Base-by-base conservation (phyloP, 2,797 vertebrate species). In the Manis crassicaudata region DNA sequence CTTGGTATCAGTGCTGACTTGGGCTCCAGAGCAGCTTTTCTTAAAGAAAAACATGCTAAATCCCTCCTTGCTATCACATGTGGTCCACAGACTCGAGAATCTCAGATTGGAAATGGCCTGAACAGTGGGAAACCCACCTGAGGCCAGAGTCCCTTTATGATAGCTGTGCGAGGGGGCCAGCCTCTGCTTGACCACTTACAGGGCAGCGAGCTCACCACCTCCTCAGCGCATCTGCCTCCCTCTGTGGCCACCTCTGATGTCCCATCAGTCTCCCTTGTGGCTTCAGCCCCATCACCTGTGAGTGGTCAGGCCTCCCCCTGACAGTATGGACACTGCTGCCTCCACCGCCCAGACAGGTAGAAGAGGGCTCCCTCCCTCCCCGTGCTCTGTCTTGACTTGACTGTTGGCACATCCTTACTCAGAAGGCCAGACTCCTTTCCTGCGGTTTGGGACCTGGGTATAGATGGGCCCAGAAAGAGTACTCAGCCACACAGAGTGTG, bases 161-260 rank as follows among this genome's bases (percentile, higher is more conserved):
- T 56, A 85, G 37, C 40, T 11, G 23, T 63, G 9, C 0, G 0
- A 27, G 87, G 14, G 23, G 52, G 54, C 35, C 1, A 1, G 50
- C 73, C 82, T 76, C 80, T 32, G 72, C 70, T 27, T 54, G 52
- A 14, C 67, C 63, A 43, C 86, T 16, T 85, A 46, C 29, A 21
- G 67, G 50, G 50, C 0, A 1, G 83, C 2, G 56, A 65, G 16
- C 86, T 90, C 73, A 5, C 43, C 0, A 0, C 32, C 20, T 73
- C 52, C 58, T 3, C 9, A 16, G 56, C 4, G 9, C 32, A 79
- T 68, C 32, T 52, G 12, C 8, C 81, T 16, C 27, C 6, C 35
- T 70, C 50, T 35, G 7, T 1, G 46, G 40, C 75, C 11, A 5
- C 32, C 60, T 60, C 23, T 27, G 25, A n/a, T 18, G 27, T 16